Base-by-base conservation (phyloP, 1,140 invertebrate species). In the Heterodera schachtii region DNA sequence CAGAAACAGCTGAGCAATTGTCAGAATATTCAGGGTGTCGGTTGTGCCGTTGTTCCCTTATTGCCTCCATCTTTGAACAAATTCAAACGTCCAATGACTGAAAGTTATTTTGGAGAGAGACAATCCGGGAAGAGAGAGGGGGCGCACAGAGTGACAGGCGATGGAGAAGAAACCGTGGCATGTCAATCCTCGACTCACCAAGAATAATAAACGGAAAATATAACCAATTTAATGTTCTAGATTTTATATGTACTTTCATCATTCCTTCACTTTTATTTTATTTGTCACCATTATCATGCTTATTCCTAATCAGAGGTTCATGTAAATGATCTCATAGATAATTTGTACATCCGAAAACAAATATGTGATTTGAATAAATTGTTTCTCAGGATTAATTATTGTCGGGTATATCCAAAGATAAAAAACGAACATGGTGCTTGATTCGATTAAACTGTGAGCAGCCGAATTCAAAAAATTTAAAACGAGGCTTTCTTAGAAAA, bases 1-100 rank as follows among this genome's bases (percentile, higher is more conserved):
- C 31, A 31, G 16, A 46, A 81, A 77, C 13, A 43, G 13, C 6
- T 77, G 52, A 13, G 16, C 46, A 47, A n/a, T 66, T 52, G 67
- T 78, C 16, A n/a, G 44, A 21, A 11, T 64, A 4, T 69, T 44
- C 31, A 78, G 77, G 77, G 77, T 44, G 77, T 78, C 66, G 77
- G n/a, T 8, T 52, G 49, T 31, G 77, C 70, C 41, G 77, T 78
- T 13, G 77, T 78, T 8, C 77, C 77, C 9, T 7, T 44, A 21
- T 49, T 44, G 21, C 64, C 77, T 7, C 31, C 13, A 1, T 46
- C 69, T 4, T n/a, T 46, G 8, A 71, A 46, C 69, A 71, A 71
- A 19, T n/a, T 71, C 41, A 71, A 71, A 46, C 69, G 69, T 2
- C 69, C 69, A 71, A 71, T 71, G n/a, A 41, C 57, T 64, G 57